phyloP scores from a whole-genome alignment of 2,797 vertebrate species.

The Pelodytes ibericus region DNA sequence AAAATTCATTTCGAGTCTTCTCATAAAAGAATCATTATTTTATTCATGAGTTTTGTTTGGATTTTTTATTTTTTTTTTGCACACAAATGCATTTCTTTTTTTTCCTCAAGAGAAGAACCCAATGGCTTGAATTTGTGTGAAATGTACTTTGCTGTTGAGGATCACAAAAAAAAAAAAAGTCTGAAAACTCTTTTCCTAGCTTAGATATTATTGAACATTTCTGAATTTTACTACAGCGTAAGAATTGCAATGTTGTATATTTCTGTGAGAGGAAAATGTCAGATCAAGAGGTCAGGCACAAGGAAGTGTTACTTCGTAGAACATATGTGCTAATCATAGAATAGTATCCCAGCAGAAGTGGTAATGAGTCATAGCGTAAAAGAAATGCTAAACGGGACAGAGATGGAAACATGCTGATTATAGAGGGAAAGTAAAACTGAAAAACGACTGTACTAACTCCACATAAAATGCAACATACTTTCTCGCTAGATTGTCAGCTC shows the following conservation, averaged over 20 bases:
- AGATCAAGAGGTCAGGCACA: constrained; percentile 1
- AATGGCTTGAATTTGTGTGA: constrained; percentile 22
- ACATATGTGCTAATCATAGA: background rate
- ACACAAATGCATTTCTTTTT: constrained; percentile 36
- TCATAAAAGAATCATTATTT: constrained; percentile 38
- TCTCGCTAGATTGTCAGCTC: too few relatives aligned
- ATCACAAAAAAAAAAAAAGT: constrained; percentile 13
- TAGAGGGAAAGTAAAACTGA: too few relatives aligned
- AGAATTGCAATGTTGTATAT: constrained; percentile 18
- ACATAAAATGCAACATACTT: too few relatives aligned
- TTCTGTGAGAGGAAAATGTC: background rate
- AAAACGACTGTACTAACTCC: too few relatives aligned
- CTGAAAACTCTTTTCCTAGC: constrained; percentile 27
- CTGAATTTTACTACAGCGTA: background rate
- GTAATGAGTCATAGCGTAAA: background rate
- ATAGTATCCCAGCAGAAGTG: background rate
- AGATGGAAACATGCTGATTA: too few relatives aligned
- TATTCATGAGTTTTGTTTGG: constrained; percentile 34
- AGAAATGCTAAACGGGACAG: too few relatives aligned
- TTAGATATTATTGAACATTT: constrained; percentile 21
- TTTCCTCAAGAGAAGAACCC: constrained; percentile 9
- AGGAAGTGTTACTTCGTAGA: background rate
- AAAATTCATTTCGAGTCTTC: constrained; percentile 29
- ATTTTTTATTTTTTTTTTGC: constrained; percentile 11
- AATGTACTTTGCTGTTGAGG: constrained; percentile 19